Conservation (phyloP, 2,113 vertebrate species). For the Clarias gariepinus region DNA sequence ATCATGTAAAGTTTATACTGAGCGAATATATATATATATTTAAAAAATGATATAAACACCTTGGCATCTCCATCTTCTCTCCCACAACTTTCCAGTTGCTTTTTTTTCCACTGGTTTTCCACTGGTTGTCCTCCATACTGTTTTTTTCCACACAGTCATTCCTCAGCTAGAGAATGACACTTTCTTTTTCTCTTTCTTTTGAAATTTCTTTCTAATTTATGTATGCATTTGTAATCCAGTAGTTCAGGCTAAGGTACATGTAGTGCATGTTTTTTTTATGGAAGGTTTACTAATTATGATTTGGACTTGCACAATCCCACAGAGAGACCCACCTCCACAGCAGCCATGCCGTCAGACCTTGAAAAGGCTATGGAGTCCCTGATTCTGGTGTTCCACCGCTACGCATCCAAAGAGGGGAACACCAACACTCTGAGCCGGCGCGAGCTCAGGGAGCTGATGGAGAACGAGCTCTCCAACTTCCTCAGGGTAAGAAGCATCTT, state of each 20-base stretch:
- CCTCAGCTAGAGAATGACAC: background rate
- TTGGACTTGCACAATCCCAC: background rate
- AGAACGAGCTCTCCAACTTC: constrained; percentile 79
- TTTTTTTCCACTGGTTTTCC: too few relatives aligned
- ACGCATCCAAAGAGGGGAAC: constrained; percentile 76
- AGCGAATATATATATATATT: too few relatives aligned
- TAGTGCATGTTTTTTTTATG: background rate
- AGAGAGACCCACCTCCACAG: background rate
- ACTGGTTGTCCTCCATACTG: background rate
- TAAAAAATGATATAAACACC: background rate
- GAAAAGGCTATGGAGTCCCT: constrained; percentile 85
- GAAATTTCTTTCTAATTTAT: background rate
- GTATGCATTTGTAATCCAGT: background rate
- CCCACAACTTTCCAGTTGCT: background rate
- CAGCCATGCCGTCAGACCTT: constrained; percentile 79
- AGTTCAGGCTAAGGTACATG: background rate
- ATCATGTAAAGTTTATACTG: background rate
- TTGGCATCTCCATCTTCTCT: background rate
- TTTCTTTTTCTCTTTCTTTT: background rate
- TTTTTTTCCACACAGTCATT: constrained; percentile 26
- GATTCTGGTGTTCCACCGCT: constrained; percentile 81
- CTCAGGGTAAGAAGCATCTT: constrained; percentile 70
- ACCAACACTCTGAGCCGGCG: constrained; percentile 75
- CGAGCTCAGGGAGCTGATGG: constrained; percentile 78
- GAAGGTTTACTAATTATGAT: background rate